phyloP scores from a whole-genome alignment of 2,797 vertebrate species.

The Spatula versicolor region DNA sequence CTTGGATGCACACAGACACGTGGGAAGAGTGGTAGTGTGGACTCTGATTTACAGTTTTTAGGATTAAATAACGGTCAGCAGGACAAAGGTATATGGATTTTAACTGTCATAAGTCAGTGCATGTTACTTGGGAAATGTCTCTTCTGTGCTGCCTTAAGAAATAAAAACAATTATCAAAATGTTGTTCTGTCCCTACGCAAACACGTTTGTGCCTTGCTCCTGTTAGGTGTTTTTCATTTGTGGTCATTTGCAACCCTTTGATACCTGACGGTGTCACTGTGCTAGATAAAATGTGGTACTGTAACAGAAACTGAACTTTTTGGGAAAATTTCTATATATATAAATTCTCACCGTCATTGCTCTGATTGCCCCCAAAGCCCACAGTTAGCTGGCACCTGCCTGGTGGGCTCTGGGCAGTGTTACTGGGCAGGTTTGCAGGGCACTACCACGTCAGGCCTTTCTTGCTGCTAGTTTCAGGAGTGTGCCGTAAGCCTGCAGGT shows the following conservation, averaged over 20 bases:
- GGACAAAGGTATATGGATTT: conserved; percentile 69
- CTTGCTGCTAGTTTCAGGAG: not conserved
- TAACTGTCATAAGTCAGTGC: not conserved
- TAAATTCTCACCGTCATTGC: rapidly evolving
- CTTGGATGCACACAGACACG: conserved; percentile 59
- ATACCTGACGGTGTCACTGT: rapidly evolving
- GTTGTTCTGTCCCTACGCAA: not conserved
- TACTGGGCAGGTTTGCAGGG: not conserved
- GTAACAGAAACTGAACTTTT: not conserved
- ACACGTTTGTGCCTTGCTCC: rapidly evolving
- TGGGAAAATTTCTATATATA: not conserved
- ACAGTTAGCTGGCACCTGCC: not conserved
- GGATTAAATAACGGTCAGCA: conserved; percentile 75
- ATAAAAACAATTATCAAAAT: rapidly evolving
- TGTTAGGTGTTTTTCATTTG: not conserved
- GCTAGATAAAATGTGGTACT: not conserved
- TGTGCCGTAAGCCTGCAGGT: not conserved
- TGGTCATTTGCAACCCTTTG: not conserved
- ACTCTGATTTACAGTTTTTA: conserved; percentile 84
- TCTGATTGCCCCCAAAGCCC: not conserved
- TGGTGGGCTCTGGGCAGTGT: not conserved
- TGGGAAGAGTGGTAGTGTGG: conserved; percentile 85
- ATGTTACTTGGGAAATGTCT: rapidly evolving
- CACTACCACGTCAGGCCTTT: rapidly evolving
- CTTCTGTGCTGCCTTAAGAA: not conserved